Evolutionary conservation across 2,797 vertebrate genomes (phyloP).

Genomic region (Eremophila alpestris): DNA sequence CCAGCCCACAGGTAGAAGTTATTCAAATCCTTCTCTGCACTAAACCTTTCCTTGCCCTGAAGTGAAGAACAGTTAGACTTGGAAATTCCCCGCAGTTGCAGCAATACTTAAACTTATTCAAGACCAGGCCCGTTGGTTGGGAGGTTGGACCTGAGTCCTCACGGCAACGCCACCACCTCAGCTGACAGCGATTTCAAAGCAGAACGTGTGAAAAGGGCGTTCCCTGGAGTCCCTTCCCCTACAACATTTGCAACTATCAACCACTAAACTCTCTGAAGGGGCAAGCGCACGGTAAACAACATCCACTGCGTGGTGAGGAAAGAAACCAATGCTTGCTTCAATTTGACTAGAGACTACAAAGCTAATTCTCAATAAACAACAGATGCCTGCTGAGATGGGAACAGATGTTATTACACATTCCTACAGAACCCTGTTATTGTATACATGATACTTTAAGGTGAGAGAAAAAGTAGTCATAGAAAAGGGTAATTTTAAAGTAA

Average conservation of each 20-base stretch:
- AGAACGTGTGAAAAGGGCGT: background rate
- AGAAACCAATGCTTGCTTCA: background rate
- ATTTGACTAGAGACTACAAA: background rate
- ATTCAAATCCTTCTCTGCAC: background rate
- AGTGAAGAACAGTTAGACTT: background rate
- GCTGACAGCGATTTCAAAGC: background rate
- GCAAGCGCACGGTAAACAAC: background rate
- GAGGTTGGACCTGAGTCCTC: background rate
- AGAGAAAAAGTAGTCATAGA: background rate
- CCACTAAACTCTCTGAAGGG: background rate
- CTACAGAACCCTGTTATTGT: background rate
- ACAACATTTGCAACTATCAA: background rate
- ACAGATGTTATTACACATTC: background rate
- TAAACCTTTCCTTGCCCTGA: background rate
- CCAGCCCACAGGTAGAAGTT: rapidly evolving
- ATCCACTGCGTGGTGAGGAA: background rate
- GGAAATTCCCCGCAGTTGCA: background rate
- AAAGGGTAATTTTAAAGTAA: background rate
- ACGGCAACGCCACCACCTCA: background rate
- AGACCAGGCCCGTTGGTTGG: rapidly evolving
- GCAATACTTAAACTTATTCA: background rate
- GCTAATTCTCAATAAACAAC: background rate
- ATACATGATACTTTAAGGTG: background rate
- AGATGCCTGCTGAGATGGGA: background rate
- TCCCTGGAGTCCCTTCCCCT: background rate